Conservation (phyloP, 2,888 invertebrate species). For the Netelia inedita region DNA sequence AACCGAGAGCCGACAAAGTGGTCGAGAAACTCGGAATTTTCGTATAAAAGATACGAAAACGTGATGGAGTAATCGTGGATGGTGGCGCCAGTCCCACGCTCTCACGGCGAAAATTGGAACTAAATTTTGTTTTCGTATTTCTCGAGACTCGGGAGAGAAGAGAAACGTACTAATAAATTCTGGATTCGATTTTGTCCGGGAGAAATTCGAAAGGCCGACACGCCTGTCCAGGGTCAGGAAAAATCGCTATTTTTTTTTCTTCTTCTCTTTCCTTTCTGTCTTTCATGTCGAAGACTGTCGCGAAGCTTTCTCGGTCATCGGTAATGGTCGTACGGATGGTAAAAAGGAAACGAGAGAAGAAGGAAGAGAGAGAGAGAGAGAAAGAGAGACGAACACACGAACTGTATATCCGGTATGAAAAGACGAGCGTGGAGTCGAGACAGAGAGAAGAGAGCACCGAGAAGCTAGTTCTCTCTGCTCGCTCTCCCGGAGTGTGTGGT, state of each 20-base stretch:
- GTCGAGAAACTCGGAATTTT: neutral
- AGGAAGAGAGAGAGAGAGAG: constrained; percentile 16
- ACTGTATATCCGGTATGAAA: constrained; percentile 59
- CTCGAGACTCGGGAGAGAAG: neutral
- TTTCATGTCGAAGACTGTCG: neutral
- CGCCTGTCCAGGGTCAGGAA: neutral
- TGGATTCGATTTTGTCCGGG: neutral
- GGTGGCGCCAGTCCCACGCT: neutral
- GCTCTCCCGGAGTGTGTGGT: constrained; percentile 67
- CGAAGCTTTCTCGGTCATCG: constrained; percentile 43
- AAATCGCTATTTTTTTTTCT: neutral
- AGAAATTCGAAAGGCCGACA: neutral
- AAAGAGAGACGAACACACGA: constrained; percentile 35
- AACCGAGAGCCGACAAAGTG: too few species aligned
- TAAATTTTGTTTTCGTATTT: neutral
- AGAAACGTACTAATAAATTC: neutral
- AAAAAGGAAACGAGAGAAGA: constrained; percentile 40
- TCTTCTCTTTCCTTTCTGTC: neutral
- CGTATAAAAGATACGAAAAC: neutral
- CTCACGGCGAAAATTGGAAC: neutral
- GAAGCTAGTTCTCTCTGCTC: constrained; percentile 52
- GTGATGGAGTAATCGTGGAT: neutral
- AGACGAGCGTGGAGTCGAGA: constrained; percentile 45
- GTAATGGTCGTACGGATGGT: constrained; percentile 41
- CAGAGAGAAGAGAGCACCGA: constrained; percentile 45